A percentile compares a stretch with the other conserved stretches of the same genome.
Conservation (phyloP, 2,888 invertebrate genomes). For the Ormyrus thymus region DNA sequence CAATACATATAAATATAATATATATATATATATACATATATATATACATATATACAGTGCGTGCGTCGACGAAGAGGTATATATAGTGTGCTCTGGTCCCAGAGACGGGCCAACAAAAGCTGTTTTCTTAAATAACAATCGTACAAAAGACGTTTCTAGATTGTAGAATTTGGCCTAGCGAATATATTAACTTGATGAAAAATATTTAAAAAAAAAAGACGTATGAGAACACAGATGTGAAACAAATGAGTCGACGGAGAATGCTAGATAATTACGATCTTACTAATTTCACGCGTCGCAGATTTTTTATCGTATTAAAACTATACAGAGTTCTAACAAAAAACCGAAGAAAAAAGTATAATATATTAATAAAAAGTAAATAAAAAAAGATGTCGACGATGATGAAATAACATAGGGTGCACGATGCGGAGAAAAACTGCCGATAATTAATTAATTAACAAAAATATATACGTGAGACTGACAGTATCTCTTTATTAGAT, state of each 20-base stretch:
- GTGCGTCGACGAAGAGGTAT: neutral
- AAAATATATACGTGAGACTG: conserved; percentile 67
- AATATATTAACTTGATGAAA: conserved; percentile 30
- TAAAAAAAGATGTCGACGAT: conserved; percentile 2
- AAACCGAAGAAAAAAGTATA: conserved; percentile 22
- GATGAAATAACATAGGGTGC: conserved; percentile 44
- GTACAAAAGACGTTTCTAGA: conserved; percentile 49
- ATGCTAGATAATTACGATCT: conserved; percentile 36
- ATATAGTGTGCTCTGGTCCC: conserved; percentile 3
- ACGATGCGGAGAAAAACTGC: conserved; percentile 64
- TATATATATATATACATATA: conserved; percentile 29
- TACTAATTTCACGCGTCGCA: conserved; percentile 45
- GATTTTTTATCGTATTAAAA: conserved; percentile 44
- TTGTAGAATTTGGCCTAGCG: conserved; percentile 52
- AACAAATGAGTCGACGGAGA: neutral
- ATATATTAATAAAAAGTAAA: conserved; percentile 45
- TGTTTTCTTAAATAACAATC: conserved; percentile 44
- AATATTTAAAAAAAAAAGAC: neutral
- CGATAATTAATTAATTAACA: conserved; percentile 61
- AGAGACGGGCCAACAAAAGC: conserved; percentile 9
- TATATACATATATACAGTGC: conserved; percentile 4
- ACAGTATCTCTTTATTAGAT: conserved; percentile 64
- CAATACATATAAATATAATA: conserved; percentile 27
- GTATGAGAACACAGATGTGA: neutral
- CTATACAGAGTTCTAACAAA: neutral